These are phyloP conservation scores for Sebastes goodei DNA, from an alignment of 2,797 vertebrate species.

Conservation along the genomic window DNA sequence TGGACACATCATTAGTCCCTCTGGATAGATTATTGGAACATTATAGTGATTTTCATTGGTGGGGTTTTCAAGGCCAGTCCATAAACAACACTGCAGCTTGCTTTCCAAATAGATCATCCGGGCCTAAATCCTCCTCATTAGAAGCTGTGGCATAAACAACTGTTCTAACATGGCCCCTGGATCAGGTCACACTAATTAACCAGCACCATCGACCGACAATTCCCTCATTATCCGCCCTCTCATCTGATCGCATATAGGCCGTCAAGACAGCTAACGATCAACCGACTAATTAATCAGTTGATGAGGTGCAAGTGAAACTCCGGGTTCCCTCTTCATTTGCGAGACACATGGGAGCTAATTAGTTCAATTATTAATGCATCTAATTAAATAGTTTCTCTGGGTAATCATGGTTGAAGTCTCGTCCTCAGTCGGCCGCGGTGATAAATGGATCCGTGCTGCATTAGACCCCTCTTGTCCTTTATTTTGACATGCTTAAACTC, in stretches of 20 bases:
- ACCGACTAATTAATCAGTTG: constrained; percentile 98
- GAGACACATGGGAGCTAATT: constrained; percentile 98
- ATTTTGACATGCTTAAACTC: constrained; percentile 56
- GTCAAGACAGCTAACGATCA: constrained; percentile 98
- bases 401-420: constrained; percentile 92
- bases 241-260: constrained; percentile 93
- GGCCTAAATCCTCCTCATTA: constrained; percentile 95
- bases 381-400: constrained; percentile 98
- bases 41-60: constrained; percentile 47
- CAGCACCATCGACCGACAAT: constrained; percentile 96
- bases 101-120: constrained; percentile 55
- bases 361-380: constrained; percentile 99
- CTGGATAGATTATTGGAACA: constrained; percentile 56
- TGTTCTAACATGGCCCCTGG: constrained; percentile 94
- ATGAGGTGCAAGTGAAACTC: constrained; percentile 89
- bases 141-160: constrained; percentile 93
- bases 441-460: constrained; percentile 83
- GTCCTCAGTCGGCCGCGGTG: constrained; percentile 88
- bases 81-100: constrained; percentile 54
- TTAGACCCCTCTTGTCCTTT: constrained; percentile 56
- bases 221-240: constrained; percentile 89
- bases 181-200: constrained; percentile 99
- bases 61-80: constrained; percentile 49
- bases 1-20: constrained; percentile 38
- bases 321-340: constrained; percentile 91